Conservation (phyloP, 2,797 vertebrate species). For the Gymnothorax javanicus region DNA sequence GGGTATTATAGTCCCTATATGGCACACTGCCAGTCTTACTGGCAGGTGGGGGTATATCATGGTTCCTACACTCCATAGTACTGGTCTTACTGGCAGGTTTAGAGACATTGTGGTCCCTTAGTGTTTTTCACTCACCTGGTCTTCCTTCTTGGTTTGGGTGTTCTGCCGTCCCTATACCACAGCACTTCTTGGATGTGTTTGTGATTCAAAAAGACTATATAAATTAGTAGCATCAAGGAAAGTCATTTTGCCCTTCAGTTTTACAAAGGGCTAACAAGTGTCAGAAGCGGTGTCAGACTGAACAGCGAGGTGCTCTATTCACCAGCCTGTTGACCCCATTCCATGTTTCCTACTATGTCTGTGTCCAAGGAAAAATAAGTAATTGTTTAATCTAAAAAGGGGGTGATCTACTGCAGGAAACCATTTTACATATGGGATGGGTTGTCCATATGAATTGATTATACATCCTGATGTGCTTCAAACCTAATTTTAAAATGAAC, state of each 20-base stretch:
- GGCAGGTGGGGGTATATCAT: no score
- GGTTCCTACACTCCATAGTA: no score
- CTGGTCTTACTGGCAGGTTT: neutral
- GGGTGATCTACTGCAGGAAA: neutral
- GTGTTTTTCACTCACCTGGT: neutral
- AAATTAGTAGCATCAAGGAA: no score
- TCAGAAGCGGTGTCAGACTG: neutral
- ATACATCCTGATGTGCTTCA: conserved; percentile 41
- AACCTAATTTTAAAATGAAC: conserved; percentile 47
- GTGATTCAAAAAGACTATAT: no score
- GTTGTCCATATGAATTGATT: conserved; percentile 36
- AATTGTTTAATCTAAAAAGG: neutral
- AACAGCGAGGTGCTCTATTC: neutral
- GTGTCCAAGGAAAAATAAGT: neutral
- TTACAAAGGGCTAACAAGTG: neutral
- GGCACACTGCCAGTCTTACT: no score
- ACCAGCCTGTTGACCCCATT: neutral
- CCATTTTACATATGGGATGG: conserved; percentile 8
- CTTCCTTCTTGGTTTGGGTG: no score
- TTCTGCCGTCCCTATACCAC: no score
- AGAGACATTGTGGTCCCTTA: no score
- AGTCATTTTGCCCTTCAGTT: no score
- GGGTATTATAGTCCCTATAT: no score
- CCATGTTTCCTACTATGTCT: neutral
- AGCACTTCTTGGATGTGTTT: no score